Conservation (phyloP, 2,888 invertebrate genomes). For the Drosophila hawaiiensis region DNA sequence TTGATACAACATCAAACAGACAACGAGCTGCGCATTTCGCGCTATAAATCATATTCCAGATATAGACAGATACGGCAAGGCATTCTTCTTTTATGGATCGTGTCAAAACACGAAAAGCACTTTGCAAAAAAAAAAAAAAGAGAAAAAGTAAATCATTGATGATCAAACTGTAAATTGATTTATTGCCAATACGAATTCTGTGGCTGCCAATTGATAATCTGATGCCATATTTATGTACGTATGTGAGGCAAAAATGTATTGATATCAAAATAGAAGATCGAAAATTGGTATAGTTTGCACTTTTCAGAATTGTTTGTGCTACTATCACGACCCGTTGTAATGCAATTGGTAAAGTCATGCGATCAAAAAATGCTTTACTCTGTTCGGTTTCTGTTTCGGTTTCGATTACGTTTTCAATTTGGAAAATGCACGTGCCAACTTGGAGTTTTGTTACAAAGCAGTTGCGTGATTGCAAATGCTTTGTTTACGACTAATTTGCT, state of each 20-base stretch:
- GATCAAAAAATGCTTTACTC: conserved; percentile 30
- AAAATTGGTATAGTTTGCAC: conserved; percentile 7
- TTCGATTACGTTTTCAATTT: conserved; percentile 1
- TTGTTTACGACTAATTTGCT: conserved; percentile 50
- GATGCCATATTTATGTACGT: neutral
- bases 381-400: neutral
- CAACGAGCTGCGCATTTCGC: conserved; percentile 17
- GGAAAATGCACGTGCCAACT: conserved; percentile 31
- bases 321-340: conserved; percentile 64
- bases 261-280: neutral
- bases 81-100: conserved; percentile 44
- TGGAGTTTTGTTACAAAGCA: conserved; percentile 18
- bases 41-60: conserved; percentile 61
- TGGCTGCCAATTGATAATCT: conserved; percentile 9
- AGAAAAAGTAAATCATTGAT: conserved; percentile 7
- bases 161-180: conserved; percentile 49
- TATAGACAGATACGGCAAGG: conserved; percentile 4
- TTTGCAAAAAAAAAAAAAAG: conserved; percentile 11
- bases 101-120: conserved; percentile 55
- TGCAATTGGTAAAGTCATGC: conserved; percentile 55
- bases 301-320: conserved; percentile 49
- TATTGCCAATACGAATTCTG: conserved; percentile 22
- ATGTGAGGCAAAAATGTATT: conserved; percentile 2
- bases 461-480: conserved; percentile 51
- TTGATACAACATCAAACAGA: conserved; percentile 71